Base-by-base conservation (phyloP, 2,797 vertebrate species). In the Fistularia commersonii region DNA sequence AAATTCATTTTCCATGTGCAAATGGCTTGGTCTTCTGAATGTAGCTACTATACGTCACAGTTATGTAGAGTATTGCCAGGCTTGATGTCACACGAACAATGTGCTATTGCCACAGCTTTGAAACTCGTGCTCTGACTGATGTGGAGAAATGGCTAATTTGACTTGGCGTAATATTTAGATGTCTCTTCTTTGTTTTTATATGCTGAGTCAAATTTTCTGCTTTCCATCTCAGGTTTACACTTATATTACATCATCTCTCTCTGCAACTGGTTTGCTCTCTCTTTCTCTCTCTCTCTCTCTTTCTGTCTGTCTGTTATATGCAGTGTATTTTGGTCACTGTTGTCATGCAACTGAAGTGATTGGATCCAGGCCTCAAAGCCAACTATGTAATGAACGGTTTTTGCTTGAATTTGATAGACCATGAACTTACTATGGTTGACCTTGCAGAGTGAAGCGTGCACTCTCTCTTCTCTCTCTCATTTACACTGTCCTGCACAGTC, bases 331-430 rank as follows among this genome's bases (percentile, higher is more conserved):
- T 83, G 68, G 77, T 88, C 78, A 80, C 58, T 69, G 58, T 81
- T 66, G 80, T 87, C 82, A 85, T 63, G 69, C 74, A 76, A 75
- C 75, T 37, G 9, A 36, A 41, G 43, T 85, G 82, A 88, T 90
- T 87, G 73, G 74, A 79, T 85, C 79, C 85, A 89, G 88, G 60
- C 67, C 61, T 76, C 57, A 32, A 51, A 64, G 69, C 64, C 64
- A 61, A 53, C 64, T 52, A 15, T 75, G 64, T 71, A 61, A 74
- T 77, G 79, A 75, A 72, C 44, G 43, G 57, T 54, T 74, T 66
- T 69, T 59, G 68, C 74, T 61, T 12, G 53, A 69, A 80, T 68
- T 39, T 45, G 72, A 77, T 42, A 51, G 79, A 70, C 80, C 61
- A 8, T 75, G 74, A 81, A 78, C 69, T 81, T 69, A 72, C 61